A percentile compares a stretch with the other conserved stretches of the same genome.
phyloP scores from a whole-genome alignment of 2,113 vertebrate species.

The Colossoma macropomum region DNA sequence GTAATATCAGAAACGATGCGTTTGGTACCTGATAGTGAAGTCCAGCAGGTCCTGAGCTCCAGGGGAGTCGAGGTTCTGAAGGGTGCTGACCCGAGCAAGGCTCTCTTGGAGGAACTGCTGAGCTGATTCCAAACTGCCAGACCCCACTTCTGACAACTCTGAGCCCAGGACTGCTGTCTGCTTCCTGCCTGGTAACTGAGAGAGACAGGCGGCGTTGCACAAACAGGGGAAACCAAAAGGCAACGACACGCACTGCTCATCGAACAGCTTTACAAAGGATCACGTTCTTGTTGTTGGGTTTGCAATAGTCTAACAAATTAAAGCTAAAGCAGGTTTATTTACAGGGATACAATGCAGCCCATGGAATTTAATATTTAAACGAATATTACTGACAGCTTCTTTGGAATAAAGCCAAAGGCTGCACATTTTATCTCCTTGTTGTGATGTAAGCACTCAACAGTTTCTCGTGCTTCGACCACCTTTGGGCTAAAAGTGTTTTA shows the following conservation, averaged over 20 bases:
- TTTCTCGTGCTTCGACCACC: too few species aligned
- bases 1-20: neutral
- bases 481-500: too few species aligned
- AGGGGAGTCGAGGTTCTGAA: constrained; percentile 89
- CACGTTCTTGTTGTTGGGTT: too few species aligned
- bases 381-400: too few species aligned
- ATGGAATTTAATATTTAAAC: too few species aligned
- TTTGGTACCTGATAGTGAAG: constrained; percentile 88
- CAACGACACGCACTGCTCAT: neutral
- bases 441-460: too few species aligned
- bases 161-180: constrained; percentile 77
- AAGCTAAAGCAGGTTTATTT: too few species aligned
- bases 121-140: constrained; percentile 86
- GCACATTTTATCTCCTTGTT: too few species aligned
- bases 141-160: constrained; percentile 71
- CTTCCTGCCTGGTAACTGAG: constrained; percentile 89
- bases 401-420: too few species aligned
- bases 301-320: too few species aligned
- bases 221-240: neutral
- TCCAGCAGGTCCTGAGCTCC: constrained; percentile 92
- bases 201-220: neutral
- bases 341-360: too few species aligned
- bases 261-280: neutral
- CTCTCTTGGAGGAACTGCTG: constrained; percentile 94
- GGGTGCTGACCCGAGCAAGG: constrained; percentile 85